phyloP scores from a whole-genome alignment of 2,113 vertebrate genomes.

The Petromus typicus region DNA sequence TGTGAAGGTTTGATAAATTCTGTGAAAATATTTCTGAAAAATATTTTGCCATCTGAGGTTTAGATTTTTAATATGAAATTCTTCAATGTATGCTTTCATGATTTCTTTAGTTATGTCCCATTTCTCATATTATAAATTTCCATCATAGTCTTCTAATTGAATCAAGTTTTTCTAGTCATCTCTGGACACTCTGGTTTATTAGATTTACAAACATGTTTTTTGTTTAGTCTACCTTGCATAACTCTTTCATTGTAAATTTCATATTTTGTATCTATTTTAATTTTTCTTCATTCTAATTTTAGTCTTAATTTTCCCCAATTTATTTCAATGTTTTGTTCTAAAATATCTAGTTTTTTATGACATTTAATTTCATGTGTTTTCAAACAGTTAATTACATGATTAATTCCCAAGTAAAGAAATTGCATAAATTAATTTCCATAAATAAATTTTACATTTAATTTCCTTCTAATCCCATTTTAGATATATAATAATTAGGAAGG shows the following conservation, averaged over 20 bases:
- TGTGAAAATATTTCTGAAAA: neutral
- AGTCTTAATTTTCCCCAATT: neutral
- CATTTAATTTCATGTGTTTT: neutral
- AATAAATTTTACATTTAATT: neutral
- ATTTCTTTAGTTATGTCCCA: neutral
- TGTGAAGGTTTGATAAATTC: neutral
- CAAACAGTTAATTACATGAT: neutral
- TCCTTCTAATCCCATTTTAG: neutral
- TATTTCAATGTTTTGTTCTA: neutral
- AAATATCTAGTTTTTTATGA: neutral
- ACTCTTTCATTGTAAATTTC: neutral
- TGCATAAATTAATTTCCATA: neutral
- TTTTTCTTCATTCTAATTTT: neutral
- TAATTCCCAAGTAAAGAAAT: neutral
- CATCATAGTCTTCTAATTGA: too few relatives aligned
- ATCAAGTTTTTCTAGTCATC: too few relatives aligned
- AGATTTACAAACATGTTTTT: neutral
- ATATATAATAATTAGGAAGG: neutral
- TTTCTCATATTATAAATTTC: neutral
- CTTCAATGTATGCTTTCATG: neutral
- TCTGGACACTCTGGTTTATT: neutral
- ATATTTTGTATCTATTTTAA: neutral
- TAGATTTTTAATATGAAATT: neutral
- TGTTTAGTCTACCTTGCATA: neutral
- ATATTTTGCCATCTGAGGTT: neutral